Base-by-base conservation (phyloP, 1,140 invertebrate genomes). In the Epicauta chinensis region DNA sequence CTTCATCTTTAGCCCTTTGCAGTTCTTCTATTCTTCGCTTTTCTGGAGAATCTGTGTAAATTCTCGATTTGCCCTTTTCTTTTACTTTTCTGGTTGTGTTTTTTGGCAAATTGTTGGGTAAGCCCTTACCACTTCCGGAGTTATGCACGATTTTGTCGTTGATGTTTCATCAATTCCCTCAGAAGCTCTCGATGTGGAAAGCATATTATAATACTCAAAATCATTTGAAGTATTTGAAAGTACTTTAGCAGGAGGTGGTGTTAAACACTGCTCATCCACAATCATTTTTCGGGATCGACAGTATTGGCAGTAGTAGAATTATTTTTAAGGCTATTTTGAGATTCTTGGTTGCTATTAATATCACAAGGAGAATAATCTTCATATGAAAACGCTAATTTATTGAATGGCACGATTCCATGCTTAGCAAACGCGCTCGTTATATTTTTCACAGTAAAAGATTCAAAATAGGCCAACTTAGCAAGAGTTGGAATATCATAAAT, bases 401-500 rank as follows among this genome's bases (percentile, higher is more conserved):
- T 55, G 12, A 58, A 49, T 14, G 53, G 60, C 52, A 48, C 58
- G 23, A 59, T 34, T 15, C 58, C 58, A 14, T 58, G 46, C 11
- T 30, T 43, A 2, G 3, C 10, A 44, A 61, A 61, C 32, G 49
- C 35, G 17, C 43, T 57, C 41, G 52, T 50, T n/a, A 61, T 63
- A 34, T 61, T 61, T 42, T 43, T 51, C 1, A 45, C 43, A 17
- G 56, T 51, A 37, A 61, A 63, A n/a, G 16, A 30, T 51, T 58
- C 40, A 35, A 61, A 30, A 57, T 39, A 59, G 7, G 56, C 48
- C 14, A 48, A 12, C 13, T 32, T 16, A 5, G 49, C 55, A 32
- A 62, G 35, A 42, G 44, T 53, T 14, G 65, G 51, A 16, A 71
- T 52, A 31, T 70, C 62, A 50, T 69, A 65, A 23, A 68, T 66